Evolutionary conservation across 2,797 vertebrate genomes (phyloP).

Genomic region (Lepus oiostolus): DNA sequence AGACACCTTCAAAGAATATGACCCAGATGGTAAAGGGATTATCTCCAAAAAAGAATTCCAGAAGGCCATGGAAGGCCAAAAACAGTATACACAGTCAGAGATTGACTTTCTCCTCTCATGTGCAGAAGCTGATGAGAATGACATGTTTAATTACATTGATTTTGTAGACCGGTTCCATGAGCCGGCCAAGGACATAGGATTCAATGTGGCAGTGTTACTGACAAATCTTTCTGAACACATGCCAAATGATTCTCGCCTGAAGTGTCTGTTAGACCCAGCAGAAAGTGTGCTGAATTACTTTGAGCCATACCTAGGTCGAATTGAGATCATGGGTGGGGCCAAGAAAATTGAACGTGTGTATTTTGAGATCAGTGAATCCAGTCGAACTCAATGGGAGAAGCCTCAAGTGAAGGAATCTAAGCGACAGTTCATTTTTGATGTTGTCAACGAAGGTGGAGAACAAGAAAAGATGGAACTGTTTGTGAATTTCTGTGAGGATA

Average conservation of each 20-base stretch:
- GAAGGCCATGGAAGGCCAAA: constrained; percentile 99
- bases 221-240: constrained; percentile 99
- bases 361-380: constrained; percentile 99
- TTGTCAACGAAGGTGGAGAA: constrained; percentile 98
- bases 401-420: constrained; percentile 99
- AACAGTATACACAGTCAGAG: constrained; percentile 97
- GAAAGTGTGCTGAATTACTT: constrained; percentile 99
- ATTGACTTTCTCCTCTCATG: constrained; percentile 98
- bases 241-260: constrained; percentile 96
- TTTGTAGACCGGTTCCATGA: constrained; percentile 98
- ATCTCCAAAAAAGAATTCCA: constrained; percentile 99
- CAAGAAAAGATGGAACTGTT: constrained; percentile 99
- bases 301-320: constrained; percentile 96
- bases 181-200: constrained; percentile 99
- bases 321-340: constrained; percentile 99
- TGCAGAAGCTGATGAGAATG: constrained; percentile 97
- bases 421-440: constrained; percentile 98
- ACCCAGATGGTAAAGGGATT: constrained; percentile 96
- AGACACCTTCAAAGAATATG: constrained; percentile 97
- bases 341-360: constrained; percentile 99
- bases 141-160: constrained; percentile 98
- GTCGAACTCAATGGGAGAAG: constrained; percentile 99
- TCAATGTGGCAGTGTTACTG: constrained; percentile 97
- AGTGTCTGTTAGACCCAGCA: constrained; percentile 94
- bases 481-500: constrained; percentile 99